phyloP scores from a whole-genome alignment of 2,888 invertebrate species.

The Lasioglossum leucozonium region DNA sequence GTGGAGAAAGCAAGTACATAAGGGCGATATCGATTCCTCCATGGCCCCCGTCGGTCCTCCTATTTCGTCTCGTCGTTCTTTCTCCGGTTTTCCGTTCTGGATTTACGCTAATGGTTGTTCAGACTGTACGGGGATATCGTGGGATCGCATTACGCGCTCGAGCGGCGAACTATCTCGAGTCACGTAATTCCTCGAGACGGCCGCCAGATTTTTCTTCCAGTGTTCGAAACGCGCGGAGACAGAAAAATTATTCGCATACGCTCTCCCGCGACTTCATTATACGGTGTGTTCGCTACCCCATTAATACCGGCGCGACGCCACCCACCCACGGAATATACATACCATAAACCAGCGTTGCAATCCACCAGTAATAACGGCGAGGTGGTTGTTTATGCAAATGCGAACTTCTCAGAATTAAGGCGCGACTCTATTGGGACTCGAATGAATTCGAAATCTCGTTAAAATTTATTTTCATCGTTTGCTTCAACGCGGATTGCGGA shows the following conservation, averaged over 20 bases:
- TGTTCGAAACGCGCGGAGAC: neutral
- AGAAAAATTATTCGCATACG: neutral
- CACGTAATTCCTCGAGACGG: slow-evolving; percentile 54
- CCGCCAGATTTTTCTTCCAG: slow-evolving; percentile 20
- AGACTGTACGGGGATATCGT: slow-evolving; percentile 40
- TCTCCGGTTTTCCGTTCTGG: slow-evolving; percentile 51
- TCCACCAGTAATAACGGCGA: neutral
- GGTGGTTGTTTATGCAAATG: neutral
- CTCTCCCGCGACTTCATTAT: neutral
- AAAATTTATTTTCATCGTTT: neutral
- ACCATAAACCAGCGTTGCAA: neutral
- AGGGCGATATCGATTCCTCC: slow-evolving; percentile 69
- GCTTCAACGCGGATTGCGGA: neutral
- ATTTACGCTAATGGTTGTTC: slow-evolving; percentile 74
- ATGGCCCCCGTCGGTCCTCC: slow-evolving; percentile 18
- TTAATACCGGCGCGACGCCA: neutral
- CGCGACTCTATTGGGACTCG: neutral
- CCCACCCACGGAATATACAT: neutral
- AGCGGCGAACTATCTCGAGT: slow-evolving; percentile 37
- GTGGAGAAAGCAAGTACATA: slow-evolving; percentile 49
- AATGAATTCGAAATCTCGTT: neutral
- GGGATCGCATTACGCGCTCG: slow-evolving; percentile 59
- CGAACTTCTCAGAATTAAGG: neutral
- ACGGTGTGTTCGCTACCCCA: neutral
- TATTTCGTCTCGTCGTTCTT: slow-evolving; percentile 41